These are phyloP conservation scores for Hirtodrosophila alboralis DNA, from an alignment of 2,888 invertebrate genomes.

Conservation along the genomic window DNA sequence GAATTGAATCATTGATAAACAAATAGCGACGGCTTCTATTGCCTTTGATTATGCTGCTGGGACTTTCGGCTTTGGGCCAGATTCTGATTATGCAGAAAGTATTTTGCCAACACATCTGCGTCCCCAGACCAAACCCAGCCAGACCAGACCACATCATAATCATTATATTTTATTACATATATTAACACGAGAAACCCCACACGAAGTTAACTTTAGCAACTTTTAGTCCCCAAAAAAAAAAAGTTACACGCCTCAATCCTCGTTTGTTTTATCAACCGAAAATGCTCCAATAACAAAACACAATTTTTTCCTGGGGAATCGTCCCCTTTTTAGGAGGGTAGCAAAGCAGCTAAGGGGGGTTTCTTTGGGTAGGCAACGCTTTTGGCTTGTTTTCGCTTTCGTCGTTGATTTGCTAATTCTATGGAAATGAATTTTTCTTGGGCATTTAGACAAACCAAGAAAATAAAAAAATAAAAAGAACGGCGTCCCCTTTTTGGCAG, in stretches of 20 bases:
- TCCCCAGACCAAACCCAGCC: not conserved
- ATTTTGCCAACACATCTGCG: constrained; percentile 40
- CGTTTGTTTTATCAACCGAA: constrained; percentile 55
- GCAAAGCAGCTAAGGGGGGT: not conserved
- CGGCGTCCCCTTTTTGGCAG: not conserved
- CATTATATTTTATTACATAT: constrained; percentile 70
- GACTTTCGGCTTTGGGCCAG: constrained; percentile 6
- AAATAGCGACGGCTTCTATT: constrained; percentile 41
- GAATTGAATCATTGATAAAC: constrained; percentile 73
- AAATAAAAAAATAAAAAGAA: too few species aligned
- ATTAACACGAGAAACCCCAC: constrained; percentile 41
- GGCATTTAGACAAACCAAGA: constrained; percentile 41
- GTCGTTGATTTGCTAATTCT: constrained; percentile 53
- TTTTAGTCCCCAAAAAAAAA: constrained; percentile 11
- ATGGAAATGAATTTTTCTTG: constrained; percentile 46
- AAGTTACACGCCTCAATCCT: constrained; percentile 36
- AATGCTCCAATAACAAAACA: constrained; percentile 57
- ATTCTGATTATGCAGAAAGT: constrained; percentile 44
- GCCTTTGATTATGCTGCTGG: constrained; percentile 43
- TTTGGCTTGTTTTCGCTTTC: constrained; percentile 30
- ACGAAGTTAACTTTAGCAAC: constrained; percentile 31
- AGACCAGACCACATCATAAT: constrained; percentile 57
- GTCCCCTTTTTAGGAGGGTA: constrained; percentile 5
- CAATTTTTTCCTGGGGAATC: constrained; percentile 21
- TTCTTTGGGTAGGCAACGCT: constrained; percentile 18